Base-by-base conservation (phyloP, 2,113 vertebrate species). In the Platycercus adscitus region DNA sequence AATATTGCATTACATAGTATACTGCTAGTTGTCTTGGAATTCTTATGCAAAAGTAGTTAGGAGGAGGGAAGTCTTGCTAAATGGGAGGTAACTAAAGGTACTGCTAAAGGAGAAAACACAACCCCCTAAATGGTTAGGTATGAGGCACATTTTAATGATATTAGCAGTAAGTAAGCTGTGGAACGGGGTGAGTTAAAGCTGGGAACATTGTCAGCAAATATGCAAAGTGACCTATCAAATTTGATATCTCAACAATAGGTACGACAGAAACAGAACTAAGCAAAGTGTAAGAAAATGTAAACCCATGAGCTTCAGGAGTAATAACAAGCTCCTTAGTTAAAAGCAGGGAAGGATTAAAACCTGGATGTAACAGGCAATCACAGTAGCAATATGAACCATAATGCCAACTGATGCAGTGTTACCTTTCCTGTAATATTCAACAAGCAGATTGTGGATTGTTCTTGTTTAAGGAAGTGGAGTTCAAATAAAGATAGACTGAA, bases 201-300 rank as follows among this genome's bases (percentile, higher is more conserved):
- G 29, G 18, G 11, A 83, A 19, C 4, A 6, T 7, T 63, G 31
- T 28, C 61, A 85, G 21, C 13, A 69, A 90, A 73, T 15, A 71
- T 2, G 11, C 17, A n/a, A 90, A 83, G 9, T 31, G 39, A 43
- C 11, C 11, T 25, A 16, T 12, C 7, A 65, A 23, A 44, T 65
- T 17, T 55, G 53, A 5, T 56, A 61, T 29, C 39, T 72, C 53
- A 44, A 28, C 24, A 58, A 28, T 5, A 81, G 53, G 29, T 44
- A 21, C 0, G 0, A 19, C 2, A 61, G 37, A 81, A 77, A 50
- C 8, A 24, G 13, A 6, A 47, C 33, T 18, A 72, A 60, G 11
- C 3, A 12, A 37, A 61, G 17, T 9, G 13, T 23, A 65, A 73
- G n/a, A 55, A 81, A 89, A 56, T 0, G 1, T 18, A 43, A 39